Conservation (phyloP, 2,113 vertebrate species). For the Stegostoma tigrinum region DNA sequence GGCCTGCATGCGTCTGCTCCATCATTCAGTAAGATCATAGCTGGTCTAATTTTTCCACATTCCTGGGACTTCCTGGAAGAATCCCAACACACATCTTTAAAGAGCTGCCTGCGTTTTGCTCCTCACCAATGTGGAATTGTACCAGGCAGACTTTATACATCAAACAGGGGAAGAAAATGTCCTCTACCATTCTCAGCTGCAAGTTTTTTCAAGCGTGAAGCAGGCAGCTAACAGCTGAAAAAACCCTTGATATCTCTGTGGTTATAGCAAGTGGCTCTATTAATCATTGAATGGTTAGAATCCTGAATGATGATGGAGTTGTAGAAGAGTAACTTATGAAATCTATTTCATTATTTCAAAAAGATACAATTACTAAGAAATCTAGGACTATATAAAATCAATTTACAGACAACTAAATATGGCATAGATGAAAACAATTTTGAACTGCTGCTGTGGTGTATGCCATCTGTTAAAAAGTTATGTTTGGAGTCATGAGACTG, state of each 20-base stretch:
- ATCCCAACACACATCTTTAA: neutral
- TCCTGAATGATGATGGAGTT: neutral
- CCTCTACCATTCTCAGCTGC: neutral
- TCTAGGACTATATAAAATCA: neutral
- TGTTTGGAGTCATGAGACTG: neutral
- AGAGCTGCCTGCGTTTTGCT: neutral
- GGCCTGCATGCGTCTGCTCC: no score
- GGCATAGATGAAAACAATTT: neutral
- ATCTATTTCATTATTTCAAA: neutral
- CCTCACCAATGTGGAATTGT: neutral
- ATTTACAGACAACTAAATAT: neutral
- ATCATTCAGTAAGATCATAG: no score
- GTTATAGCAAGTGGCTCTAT: neutral
- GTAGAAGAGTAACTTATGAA: neutral
- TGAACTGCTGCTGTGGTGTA: neutral
- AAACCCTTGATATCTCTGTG: neutral
- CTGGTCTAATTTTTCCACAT: no score
- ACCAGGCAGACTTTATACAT: neutral
- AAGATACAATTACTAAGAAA: neutral
- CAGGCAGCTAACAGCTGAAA: neutral
- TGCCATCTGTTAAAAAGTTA: neutral
- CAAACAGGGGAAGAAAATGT: neutral
- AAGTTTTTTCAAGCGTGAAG: neutral
- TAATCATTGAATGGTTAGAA: neutral
- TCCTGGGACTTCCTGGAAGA: no score